These are phyloP conservation scores for Cremastinae sp. DNA, from an alignment of 2,888 invertebrate genomes.

Conservation along the genomic window DNA sequence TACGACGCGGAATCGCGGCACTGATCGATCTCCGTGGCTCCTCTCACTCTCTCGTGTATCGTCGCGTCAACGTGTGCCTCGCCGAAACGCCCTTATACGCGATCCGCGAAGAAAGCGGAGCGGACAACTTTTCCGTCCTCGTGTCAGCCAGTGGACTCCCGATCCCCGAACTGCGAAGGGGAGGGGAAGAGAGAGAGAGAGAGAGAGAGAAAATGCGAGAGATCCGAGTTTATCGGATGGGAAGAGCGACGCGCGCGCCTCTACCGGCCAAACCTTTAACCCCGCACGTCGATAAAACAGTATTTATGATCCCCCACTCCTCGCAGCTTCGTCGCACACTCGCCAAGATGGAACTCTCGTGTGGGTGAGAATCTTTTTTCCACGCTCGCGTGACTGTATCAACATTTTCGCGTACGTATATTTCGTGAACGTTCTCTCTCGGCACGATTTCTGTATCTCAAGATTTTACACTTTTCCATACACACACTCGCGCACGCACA, in stretches of 20 bases:
- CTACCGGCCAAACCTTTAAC: conserved; percentile 11
- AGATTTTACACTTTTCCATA: conserved; percentile 30
- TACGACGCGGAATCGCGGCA: too few species aligned
- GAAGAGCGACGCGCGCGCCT: conserved; percentile 30
- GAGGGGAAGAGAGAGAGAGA: conserved; percentile 6
- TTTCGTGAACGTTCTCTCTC: too few species aligned
- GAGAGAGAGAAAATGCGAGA: conserved; percentile 25
- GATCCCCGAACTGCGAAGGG: conserved; percentile 12
- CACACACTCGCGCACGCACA: too few species aligned
- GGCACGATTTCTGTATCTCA: conserved; percentile 18
- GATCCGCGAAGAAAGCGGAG: conserved; percentile 23
- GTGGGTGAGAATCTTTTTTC: conserved; percentile 29
- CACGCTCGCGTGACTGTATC: neutral
- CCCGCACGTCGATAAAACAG: conserved; percentile 47
- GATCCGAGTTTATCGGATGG: conserved; percentile 39
- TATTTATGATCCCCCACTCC: conserved; percentile 2
- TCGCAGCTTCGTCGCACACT: neutral
- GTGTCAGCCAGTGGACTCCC: conserved; percentile 58
- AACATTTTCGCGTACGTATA: too few species aligned
- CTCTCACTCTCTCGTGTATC: too few species aligned
- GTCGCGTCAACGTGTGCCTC: neutral
- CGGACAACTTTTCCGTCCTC: conserved; percentile 59
- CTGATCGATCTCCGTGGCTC: too few species aligned
- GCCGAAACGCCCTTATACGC: conserved; percentile 51
- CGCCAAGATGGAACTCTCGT: neutral